Percentiles rank a stretch among this genome's conserved stretches.
Evolutionary conservation across 2,797 vertebrate species (phyloP).

Genomic region (Enteromius trimaculatus): DNA sequence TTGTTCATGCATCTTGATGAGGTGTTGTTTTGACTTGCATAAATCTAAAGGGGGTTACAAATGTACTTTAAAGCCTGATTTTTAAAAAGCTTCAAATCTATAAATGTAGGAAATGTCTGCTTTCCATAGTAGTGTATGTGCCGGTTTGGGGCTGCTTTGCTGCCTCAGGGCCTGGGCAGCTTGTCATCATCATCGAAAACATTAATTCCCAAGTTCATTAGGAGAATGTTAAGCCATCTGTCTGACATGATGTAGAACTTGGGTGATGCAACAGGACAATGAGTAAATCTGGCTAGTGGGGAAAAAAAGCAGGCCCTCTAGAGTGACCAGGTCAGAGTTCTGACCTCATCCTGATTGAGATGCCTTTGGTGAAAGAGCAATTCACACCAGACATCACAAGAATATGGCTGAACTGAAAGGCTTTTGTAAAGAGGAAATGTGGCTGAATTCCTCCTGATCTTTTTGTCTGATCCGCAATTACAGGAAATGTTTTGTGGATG

Average conservation of each 20-base stretch:
- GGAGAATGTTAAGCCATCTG: conserved; percentile 13
- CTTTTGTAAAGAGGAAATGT: not conserved
- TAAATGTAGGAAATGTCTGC: not conserved
- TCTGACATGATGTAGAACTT: not conserved
- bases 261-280: not conserved
- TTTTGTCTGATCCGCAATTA: not conserved
- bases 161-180: conserved; percentile 16
- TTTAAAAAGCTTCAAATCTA: not conserved
- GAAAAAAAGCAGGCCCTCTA: not conserved
- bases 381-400: conserved; percentile 1
- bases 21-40: not conserved
- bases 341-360: conserved; percentile 10
- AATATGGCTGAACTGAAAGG: not conserved
- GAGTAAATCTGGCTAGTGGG: not conserved
- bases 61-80: not conserved
- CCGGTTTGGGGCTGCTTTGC: not conserved
- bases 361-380: conserved; percentile 6
- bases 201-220: not conserved
- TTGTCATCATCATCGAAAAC: conserved; percentile 12
- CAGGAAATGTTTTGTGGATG: conserved; percentile 8
- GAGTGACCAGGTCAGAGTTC: not conserved
- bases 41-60: not conserved
- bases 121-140: not conserved
- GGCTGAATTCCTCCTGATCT: not conserved
- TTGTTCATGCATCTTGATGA: not conserved